Conservation (phyloP, 2,113 vertebrate species). For the Anguilla rostrata region DNA sequence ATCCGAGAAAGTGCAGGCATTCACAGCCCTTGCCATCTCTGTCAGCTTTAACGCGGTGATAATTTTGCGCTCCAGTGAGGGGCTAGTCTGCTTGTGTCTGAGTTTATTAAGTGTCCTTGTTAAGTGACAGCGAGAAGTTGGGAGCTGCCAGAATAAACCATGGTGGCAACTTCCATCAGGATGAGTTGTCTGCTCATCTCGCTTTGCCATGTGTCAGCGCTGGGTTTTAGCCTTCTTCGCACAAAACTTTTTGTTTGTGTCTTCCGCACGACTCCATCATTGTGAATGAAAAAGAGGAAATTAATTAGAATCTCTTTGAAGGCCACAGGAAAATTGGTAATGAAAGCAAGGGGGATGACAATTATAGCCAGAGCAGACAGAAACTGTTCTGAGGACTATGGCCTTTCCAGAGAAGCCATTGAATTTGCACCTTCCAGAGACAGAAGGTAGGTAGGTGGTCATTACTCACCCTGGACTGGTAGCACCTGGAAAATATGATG, state of each 20-base stretch:
- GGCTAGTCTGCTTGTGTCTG: constrained; percentile 14
- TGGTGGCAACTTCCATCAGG: constrained; percentile 23
- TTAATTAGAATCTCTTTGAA: background rate
- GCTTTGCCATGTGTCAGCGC: background rate
- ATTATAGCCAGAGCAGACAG: constrained; percentile 78
- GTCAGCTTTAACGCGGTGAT: constrained; percentile 15
- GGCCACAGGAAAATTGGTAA: background rate
- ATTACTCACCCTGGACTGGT: background rate
- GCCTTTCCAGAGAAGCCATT: constrained; percentile 86
- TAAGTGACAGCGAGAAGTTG: constrained; percentile 19
- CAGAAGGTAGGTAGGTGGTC: constrained; percentile 62
- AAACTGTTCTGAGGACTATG: constrained; percentile 78
- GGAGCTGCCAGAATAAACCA: constrained; percentile 12
- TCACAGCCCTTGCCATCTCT: background rate
- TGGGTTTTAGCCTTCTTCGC: constrained; percentile 2
- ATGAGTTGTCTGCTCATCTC: background rate
- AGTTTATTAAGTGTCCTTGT: constrained; percentile 7
- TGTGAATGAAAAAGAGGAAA: background rate
- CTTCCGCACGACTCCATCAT: background rate
- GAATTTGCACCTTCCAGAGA: constrained; percentile 80
- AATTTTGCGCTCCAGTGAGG: constrained; percentile 12
- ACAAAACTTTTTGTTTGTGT: background rate
- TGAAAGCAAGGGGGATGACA: constrained; percentile 48
- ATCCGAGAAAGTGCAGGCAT: constrained; percentile 3
- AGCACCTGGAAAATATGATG: constrained; percentile 8